Percentiles rank a stretch among this genome's conserved stretches.
Evolutionary conservation across 1,140 invertebrate species (phyloP).

Genomic region (Drosophila guanche): DNA sequence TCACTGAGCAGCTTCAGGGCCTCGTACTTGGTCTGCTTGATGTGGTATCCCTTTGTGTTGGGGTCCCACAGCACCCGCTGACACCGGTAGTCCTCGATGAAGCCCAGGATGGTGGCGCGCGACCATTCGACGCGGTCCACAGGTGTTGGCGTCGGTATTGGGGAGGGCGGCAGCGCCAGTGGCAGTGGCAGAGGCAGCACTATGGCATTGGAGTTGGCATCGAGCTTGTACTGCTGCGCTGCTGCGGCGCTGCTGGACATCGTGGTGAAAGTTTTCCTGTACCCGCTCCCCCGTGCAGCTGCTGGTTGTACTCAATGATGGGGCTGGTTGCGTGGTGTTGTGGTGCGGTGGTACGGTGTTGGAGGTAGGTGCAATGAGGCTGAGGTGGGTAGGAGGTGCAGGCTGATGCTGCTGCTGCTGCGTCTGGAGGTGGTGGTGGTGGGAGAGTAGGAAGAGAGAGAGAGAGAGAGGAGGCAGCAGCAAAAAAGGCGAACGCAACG

Average conservation of each 20-base stretch:
- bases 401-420: constrained; percentile 32
- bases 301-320: constrained; percentile 1
- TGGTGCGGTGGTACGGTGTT: constrained; percentile 16
- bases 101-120: constrained; percentile 74
- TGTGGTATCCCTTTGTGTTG: constrained; percentile 81
- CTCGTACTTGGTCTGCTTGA: constrained; percentile 81
- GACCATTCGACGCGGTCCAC: constrained; percentile 80
- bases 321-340: constrained; percentile 25
- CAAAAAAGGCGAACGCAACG: constrained; percentile 74
- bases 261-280: constrained; percentile 65
- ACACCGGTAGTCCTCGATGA: constrained; percentile 78
- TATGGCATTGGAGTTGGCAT: constrained; percentile 70
- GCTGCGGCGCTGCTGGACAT: constrained; percentile 75
- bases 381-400: constrained; percentile 26
- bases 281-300: too few relatives aligned
- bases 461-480: constrained; percentile 44
- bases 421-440: constrained; percentile 34
- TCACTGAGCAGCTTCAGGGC: constrained; percentile 72
- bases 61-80: constrained; percentile 81
- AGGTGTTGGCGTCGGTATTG: constrained; percentile 32
- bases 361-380: constrained; percentile 13
- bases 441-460: constrained; percentile 37
- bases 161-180: constrained; percentile 25
- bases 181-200: constrained; percentile 35
- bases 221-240: constrained; percentile 68